Conservation (phyloP, 53 echinoderm and acorn worm species). For the Apostichopus leukothele region DNA sequence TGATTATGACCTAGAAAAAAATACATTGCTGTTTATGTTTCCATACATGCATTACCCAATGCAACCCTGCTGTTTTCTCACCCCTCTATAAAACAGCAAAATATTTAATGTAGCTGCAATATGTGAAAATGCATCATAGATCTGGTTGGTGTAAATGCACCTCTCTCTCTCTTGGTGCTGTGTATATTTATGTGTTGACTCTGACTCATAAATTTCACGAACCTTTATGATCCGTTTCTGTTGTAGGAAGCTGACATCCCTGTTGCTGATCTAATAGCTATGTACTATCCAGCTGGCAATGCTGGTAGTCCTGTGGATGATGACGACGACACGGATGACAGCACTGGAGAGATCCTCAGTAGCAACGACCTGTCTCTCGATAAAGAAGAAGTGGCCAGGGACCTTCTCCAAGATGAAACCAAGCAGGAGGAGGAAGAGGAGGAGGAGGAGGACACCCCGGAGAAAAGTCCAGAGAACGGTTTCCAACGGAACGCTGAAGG, state of each 20-base stretch:
- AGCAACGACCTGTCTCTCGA: slow-evolving; percentile 74
- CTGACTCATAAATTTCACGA: too few species aligned
- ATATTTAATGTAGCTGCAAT: too few species aligned
- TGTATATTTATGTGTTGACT: too few species aligned
- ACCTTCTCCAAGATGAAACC: slow-evolving; percentile 76
- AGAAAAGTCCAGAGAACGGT: slow-evolving; percentile 27
- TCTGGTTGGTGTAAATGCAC: too few species aligned
- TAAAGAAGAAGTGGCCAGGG: slow-evolving; percentile 80
- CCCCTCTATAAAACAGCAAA: too few species aligned
- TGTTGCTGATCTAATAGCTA: slow-evolving; percentile 81
- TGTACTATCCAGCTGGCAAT: slow-evolving; percentile 53
- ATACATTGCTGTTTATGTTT: too few species aligned
- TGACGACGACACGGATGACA: slow-evolving; percentile 62
- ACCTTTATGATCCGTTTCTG: too few species aligned
- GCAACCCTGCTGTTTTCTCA: too few species aligned
- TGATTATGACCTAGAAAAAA: too few species aligned
- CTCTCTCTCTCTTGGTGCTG: too few species aligned
- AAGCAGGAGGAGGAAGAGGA: slow-evolving; percentile 62
- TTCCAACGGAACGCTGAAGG: slow-evolving; percentile 17
- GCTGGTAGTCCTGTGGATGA: slow-evolving; percentile 40
- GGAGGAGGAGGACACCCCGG: slow-evolving; percentile 50
- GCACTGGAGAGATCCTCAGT: slow-evolving; percentile 82
- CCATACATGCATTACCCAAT: too few species aligned
- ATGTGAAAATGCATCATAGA: too few species aligned
- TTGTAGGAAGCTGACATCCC: slow-evolving; percentile 91